phyloP scores from a whole-genome alignment of 1,140 invertebrate species.

The Sarcophaga peregrina region DNA sequence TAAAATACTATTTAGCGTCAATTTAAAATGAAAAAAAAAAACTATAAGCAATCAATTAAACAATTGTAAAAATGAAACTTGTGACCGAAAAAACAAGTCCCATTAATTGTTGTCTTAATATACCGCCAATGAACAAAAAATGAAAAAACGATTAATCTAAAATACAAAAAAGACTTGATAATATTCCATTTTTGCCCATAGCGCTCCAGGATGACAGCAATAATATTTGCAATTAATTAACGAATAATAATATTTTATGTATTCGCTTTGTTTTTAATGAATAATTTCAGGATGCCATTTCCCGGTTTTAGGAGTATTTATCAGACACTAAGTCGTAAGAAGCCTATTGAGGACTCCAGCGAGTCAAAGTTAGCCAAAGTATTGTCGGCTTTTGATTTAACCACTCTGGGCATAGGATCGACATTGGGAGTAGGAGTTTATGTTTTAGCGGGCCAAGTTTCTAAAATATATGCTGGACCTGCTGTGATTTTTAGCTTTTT shows the following conservation, averaged over 20 bases:
- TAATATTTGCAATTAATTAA: no score
- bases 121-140: background rate
- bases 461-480: slow-evolving; percentile 85
- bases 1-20: background rate
- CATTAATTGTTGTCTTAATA: background rate
- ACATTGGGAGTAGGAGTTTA: slow-evolving; percentile 94
- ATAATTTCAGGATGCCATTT: slow-evolving; percentile 54
- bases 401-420: slow-evolving; percentile 84
- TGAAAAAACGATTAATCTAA: background rate
- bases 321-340: slow-evolving; percentile 59
- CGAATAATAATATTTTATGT: no score
- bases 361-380: slow-evolving; percentile 78
- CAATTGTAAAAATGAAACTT: slow-evolving; percentile 26
- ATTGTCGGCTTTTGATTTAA: slow-evolving; percentile 82
- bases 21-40: background rate
- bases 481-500: slow-evolving; percentile 88
- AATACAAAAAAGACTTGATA: slow-evolving; percentile 22
- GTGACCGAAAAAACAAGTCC: background rate
- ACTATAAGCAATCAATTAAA: slow-evolving; percentile 16
- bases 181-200: background rate
- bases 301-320: slow-evolving; percentile 57
- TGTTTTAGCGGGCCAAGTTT: slow-evolving; percentile 89
- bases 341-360: slow-evolving; percentile 59
- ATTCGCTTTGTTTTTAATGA: background rate
- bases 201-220: no score